Conservation (phyloP, 2,113 vertebrate species). For the Nesospiza acunhae region DNA sequence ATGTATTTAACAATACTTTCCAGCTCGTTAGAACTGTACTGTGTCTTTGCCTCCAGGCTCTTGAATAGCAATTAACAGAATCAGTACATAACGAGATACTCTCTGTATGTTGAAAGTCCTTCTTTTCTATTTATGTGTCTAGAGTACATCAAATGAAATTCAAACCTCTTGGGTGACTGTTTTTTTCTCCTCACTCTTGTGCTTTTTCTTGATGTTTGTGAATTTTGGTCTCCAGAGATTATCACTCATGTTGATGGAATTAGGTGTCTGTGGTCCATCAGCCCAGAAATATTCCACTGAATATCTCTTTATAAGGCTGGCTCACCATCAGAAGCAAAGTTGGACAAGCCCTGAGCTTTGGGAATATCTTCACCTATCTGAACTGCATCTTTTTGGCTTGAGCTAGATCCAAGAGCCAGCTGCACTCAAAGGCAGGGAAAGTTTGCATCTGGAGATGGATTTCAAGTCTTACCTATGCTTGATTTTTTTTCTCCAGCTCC, state of each 20-base stretch:
- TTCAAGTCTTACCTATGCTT: neutral
- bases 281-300: neutral
- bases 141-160: neutral
- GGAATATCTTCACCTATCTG: neutral
- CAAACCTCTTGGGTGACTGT: neutral
- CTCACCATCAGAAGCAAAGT: neutral
- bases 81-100: conserved; percentile 10
- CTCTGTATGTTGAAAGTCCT: neutral
- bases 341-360: neutral
- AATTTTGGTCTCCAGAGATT: neutral
- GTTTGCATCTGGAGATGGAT: conserved; percentile 2
- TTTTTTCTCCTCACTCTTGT: neutral
- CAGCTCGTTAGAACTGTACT: neutral
- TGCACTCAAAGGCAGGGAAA: neutral
- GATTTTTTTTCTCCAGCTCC: neutral
- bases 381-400: neutral
- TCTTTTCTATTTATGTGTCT: neutral
- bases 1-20: neutral
- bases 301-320: neutral
- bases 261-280: neutral
- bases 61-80: conserved; percentile 20
- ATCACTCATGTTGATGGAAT: neutral
- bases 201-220: neutral
- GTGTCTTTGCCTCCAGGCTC: conserved; percentile 13
- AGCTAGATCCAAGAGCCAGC: neutral